Evolutionary conservation across 2,113 vertebrate genomes (phyloP).

Genomic region (Atlantisia rogersi): DNA sequence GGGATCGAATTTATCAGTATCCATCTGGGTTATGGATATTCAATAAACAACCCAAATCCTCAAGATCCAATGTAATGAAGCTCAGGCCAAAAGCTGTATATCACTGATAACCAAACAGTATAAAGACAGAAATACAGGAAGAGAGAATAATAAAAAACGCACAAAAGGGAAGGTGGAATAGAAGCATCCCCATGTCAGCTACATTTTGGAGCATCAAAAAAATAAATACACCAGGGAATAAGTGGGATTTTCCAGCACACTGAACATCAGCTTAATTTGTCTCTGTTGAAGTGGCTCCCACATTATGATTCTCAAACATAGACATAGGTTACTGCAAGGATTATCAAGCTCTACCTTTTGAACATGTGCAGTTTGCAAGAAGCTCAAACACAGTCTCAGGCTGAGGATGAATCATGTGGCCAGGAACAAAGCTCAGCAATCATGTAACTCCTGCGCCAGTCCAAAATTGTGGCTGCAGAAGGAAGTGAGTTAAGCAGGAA

Average conservation of each 20-base stretch:
- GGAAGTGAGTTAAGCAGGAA: background rate
- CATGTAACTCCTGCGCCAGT: background rate
- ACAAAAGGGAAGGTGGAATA: accelerated
- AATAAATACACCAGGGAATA: background rate
- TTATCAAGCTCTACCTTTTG: background rate
- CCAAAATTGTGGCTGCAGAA: background rate
- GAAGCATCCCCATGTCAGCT: background rate
- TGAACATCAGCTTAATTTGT: background rate
- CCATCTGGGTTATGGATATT: background rate
- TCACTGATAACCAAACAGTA: background rate
- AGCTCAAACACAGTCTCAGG: background rate
- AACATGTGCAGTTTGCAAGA: background rate
- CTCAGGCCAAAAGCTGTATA: background rate
- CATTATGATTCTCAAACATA: background rate
- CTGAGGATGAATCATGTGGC: background rate
- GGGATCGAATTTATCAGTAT: background rate
- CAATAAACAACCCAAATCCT: background rate
- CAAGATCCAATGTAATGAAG: background rate
- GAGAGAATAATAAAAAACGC: background rate
- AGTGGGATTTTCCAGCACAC: background rate
- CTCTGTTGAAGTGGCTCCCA: accelerated
- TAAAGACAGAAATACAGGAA: background rate
- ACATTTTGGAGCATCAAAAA: background rate
- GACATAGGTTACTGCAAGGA: background rate
- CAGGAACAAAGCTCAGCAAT: background rate